Evolutionary conservation across 2,797 vertebrate genomes (phyloP).

Genomic region (Clamator glandarius): DNA sequence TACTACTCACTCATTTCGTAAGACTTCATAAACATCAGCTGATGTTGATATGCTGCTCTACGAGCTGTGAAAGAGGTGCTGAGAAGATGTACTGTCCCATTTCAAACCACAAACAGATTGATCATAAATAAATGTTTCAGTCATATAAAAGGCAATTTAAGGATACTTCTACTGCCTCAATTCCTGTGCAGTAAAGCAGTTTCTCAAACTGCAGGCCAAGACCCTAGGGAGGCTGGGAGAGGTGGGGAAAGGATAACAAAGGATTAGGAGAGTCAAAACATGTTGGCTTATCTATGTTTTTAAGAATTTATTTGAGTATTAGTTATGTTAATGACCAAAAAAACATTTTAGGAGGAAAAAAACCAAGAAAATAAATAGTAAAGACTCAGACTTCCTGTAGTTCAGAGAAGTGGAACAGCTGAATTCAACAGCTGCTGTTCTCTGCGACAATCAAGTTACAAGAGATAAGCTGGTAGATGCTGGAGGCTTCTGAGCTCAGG

Average conservation of each 20-base stretch:
- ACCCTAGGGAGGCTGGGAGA: not conserved
- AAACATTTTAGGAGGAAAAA: not conserved
- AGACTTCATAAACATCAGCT: slow-evolving; percentile 8
- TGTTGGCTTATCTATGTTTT: not conserved
- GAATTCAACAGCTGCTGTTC: not conserved
- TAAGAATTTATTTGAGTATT: not conserved
- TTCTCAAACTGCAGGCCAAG: not conserved
- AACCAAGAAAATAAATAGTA: not conserved
- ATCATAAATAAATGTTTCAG: slow-evolving; percentile 5
- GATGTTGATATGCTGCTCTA: not conserved
- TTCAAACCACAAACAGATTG: not conserved
- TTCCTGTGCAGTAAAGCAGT: not conserved
- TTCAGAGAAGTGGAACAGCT: not conserved
- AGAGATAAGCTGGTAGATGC: not conserved
- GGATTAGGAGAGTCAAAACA: not conserved
- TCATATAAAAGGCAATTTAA: not conserved
- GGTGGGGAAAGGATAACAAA: not conserved
- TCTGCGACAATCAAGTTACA: not conserved
- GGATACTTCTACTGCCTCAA: not conserved
- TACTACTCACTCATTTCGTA: not conserved
- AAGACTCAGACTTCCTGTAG: not conserved
- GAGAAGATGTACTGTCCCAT: not conserved
- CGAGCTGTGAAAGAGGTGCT: slow-evolving; percentile 34
- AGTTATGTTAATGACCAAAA: not conserved
- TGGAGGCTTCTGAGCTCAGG: not conserved